phyloP scores from a whole-genome alignment of 2,797 vertebrate genomes.

The Clarias pachynema region DNA sequence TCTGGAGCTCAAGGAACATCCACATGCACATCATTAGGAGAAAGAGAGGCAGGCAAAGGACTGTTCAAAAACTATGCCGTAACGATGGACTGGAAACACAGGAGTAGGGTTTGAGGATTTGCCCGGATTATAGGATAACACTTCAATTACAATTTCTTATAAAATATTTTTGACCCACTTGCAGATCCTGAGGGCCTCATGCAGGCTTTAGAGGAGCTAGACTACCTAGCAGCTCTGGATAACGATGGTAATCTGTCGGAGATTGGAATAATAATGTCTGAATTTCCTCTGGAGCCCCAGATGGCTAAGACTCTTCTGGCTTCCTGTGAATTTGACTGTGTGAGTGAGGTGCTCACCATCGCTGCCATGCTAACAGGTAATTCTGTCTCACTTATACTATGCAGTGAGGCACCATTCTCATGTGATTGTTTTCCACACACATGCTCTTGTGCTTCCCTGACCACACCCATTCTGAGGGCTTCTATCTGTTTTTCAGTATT shows the following conservation, averaged over 20 bases:
- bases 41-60: slow-evolving; percentile 24
- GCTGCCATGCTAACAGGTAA: slow-evolving; percentile 90
- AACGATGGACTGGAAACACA: slow-evolving; percentile 40
- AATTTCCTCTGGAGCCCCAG: slow-evolving; percentile 88
- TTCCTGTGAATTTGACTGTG: slow-evolving; percentile 90
- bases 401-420: background rate
- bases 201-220: slow-evolving; percentile 90
- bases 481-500: background rate
- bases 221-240: slow-evolving; percentile 88
- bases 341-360: slow-evolving; percentile 86
- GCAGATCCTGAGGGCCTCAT: slow-evolving; percentile 88
- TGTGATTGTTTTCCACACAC: background rate
- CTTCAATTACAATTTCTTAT: background rate
- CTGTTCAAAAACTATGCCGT: slow-evolving; percentile 58
- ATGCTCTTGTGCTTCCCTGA: background rate
- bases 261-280: slow-evolving; percentile 92
- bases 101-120: background rate
- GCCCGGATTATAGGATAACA: background rate
- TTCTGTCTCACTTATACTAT: slow-evolving; percentile 3
- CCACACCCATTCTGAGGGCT: background rate
- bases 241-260: slow-evolving; percentile 89
- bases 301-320: slow-evolving; percentile 87
- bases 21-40: slow-evolving; percentile 38
- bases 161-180: slow-evolving; percentile 3
- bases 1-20: slow-evolving; percentile 8